Evolutionary conservation across 2,113 vertebrate species (phyloP).

Genomic region (Elgaria multicarinata): DNA sequence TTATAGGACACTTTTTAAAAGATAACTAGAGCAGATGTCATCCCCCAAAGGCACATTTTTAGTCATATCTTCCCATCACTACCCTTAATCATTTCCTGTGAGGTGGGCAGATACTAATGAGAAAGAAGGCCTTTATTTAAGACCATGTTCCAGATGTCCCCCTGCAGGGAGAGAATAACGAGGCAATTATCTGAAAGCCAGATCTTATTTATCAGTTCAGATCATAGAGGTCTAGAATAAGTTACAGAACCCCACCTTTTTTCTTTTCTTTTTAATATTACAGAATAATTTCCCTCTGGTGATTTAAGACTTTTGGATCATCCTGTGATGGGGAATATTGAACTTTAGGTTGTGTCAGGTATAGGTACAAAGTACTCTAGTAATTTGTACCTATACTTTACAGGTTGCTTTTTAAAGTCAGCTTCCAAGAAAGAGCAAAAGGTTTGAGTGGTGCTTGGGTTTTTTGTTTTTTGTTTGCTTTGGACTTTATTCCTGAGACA

Average conservation of each 20-base stretch:
- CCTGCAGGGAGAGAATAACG: not conserved
- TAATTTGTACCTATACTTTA: no score
- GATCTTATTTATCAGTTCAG: not conserved
- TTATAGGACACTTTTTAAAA: not conserved
- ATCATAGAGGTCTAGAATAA: not conserved
- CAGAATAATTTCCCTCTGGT: not conserved
- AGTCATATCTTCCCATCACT: not conserved
- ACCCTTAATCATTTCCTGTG: not conserved
- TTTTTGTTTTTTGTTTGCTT: not conserved
- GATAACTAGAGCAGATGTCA: not conserved
- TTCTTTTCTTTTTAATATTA: no score
- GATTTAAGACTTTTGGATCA: not conserved
- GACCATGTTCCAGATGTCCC: not conserved
- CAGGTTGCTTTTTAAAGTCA: not conserved
- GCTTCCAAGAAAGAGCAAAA: not conserved
- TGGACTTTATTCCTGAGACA: not conserved
- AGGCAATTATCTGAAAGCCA: constrained; percentile 2
- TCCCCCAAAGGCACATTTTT: not conserved
- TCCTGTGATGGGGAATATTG: not conserved
- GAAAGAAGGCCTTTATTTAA: constrained; percentile 4
- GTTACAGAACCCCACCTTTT: not conserved
- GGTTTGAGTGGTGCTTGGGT: not conserved
- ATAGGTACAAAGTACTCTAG: no score
- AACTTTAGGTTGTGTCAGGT: no score
- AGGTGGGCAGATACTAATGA: constrained; percentile 4